Base-by-base conservation (phyloP, 2,888 invertebrate species). In the Leptinotarsa rubiginosa region DNA sequence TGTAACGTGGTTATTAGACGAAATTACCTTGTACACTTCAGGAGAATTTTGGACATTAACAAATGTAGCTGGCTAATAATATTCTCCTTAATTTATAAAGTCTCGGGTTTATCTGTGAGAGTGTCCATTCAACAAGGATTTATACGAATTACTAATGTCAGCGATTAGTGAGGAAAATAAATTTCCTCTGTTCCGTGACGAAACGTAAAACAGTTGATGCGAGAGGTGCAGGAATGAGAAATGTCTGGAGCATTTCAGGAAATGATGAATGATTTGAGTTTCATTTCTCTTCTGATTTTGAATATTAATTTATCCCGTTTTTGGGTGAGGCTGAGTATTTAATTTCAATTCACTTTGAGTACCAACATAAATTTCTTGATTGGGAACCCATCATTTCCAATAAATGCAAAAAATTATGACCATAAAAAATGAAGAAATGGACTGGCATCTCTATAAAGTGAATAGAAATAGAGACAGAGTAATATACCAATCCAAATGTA, bases 61-160 rank as follows among this genome's bases (percentile, higher is more conserved):
- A 25, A 62, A 62, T 62, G 62, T 41, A n/a, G 62, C 41, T 16
- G 18, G 41, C 62, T 62, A 62, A 62, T 62, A 62, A 62, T 62
- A 62, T 62, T 62, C 62, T 31, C 62, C 31, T 25, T 18, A 62
- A 62, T 62, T 62, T 62, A 62, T 62, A 62, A 62, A 62, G 62
- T 62, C 62, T 16, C 18, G 41, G 31, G 41, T 62, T 62, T 62
- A 62, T 31, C 15, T n/a, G 62, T 62, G 31, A 62, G 62, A 18
- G 13, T 62, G 62, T 41, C 31, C 16, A 62, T 62, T 62, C 16
- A 41, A 62, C 31, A 41, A 62, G 62, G 62, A 62, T 62, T 62
- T 62, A 62, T 62, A 31, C n/a, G 31, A 41, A 41, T 41, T n/a
- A 16, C n/a, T n/a, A 25, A 41, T 62, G 62, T 41, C 62, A 31